Evolutionary conservation across 2,797 vertebrate genomes (phyloP).

Genomic region (Remorina albescens): DNA sequence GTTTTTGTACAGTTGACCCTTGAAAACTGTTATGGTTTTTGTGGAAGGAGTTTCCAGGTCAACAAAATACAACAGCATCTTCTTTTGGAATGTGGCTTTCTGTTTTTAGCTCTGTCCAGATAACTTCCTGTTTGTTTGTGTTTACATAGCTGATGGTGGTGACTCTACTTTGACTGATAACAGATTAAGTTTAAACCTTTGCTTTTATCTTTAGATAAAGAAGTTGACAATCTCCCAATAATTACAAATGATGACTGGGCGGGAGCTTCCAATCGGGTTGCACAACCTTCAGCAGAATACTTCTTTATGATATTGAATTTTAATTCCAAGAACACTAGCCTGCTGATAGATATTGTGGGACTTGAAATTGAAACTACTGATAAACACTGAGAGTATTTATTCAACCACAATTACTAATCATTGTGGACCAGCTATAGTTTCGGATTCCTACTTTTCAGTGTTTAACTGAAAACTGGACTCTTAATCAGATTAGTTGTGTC

Average conservation of each 20-base stretch:
- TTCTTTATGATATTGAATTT: background rate
- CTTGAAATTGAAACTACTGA: background rate
- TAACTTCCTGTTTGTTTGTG: too few relatives aligned
- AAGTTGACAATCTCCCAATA: background rate
- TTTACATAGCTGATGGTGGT: too few relatives aligned
- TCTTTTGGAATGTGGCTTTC: too few relatives aligned
- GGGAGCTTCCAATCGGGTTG: background rate
- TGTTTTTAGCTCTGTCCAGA: too few relatives aligned
- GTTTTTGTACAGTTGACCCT: background rate
- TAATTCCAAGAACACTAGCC: background rate
- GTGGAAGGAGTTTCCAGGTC: background rate
- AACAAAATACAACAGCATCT: background rate
- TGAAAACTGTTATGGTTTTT: too few relatives aligned
- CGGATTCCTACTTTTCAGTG: conserved; percentile 11
- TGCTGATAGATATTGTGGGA: background rate
- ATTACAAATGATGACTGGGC: background rate
- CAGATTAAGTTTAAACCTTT: background rate
- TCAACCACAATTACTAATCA: too few relatives aligned
- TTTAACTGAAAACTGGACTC: conserved; percentile 9
- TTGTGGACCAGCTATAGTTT: background rate
- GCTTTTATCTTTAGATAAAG: background rate
- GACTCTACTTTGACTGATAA: background rate
- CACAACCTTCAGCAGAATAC: background rate
- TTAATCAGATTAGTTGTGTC: conserved; percentile 39
- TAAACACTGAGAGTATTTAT: too few relatives aligned